Percentiles rank a stretch among this genome's conserved stretches.
Evolutionary conservation across 2,888 invertebrate genomes (phyloP).

Genomic region (Antheraea yamamai): DNA sequence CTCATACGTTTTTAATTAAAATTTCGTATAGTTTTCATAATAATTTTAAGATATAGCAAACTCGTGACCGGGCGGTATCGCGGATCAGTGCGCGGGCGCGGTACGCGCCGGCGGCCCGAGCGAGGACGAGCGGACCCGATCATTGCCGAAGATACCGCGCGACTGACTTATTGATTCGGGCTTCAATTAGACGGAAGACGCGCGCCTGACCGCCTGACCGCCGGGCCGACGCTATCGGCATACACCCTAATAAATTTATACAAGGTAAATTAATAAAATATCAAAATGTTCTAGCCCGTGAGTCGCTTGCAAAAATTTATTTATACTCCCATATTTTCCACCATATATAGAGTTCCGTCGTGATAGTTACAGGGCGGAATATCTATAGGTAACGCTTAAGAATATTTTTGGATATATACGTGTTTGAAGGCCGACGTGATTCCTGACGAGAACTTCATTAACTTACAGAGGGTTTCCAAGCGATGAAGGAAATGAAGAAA

Average conservation of each 20-base stretch:
- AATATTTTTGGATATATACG: background rate
- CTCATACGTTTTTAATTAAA: conserved; percentile 12
- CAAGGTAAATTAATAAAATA: conserved; percentile 40
- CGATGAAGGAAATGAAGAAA: background rate
- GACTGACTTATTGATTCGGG: conserved; percentile 60
- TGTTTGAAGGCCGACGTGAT: no score
- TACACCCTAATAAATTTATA: conserved; percentile 39
- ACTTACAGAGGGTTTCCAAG: background rate
- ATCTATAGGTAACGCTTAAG: background rate
- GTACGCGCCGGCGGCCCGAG: conserved; percentile 25
- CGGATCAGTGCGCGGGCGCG: conserved; percentile 25
- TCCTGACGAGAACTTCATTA: no score
- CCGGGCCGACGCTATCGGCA: background rate
- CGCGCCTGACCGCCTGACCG: no score
- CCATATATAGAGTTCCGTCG: no score
- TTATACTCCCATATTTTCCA: background rate
- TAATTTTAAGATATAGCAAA: conserved; percentile 19
- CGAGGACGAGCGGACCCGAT: conserved; percentile 37
- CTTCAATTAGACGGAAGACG: conserved; percentile 43
- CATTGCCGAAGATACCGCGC: conserved; percentile 43
- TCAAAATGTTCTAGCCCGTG: conserved; percentile 20
- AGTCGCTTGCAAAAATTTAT: background rate
- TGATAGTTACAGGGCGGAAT: no score
- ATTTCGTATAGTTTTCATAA: conserved; percentile 23
- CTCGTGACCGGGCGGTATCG: conserved; percentile 29